A percentile compares a stretch with the other conserved stretches of the same genome.
Evolutionary conservation across 1,140 invertebrate species (phyloP).

Genomic region (Pissodes strobi): DNA sequence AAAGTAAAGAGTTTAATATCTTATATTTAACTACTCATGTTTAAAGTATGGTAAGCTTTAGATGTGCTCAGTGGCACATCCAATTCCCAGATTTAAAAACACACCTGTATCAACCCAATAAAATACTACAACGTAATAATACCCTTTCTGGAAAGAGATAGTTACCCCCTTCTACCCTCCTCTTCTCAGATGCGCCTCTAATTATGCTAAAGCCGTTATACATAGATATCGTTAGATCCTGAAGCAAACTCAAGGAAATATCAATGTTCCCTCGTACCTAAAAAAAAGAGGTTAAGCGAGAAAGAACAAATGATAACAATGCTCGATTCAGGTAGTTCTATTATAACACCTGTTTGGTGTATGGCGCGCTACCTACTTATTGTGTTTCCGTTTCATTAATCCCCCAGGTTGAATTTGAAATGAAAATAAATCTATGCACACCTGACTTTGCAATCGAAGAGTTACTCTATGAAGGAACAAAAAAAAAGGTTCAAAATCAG

Average conservation of each 20-base stretch:
- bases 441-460: slow-evolving; percentile 23
- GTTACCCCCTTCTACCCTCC: no score
- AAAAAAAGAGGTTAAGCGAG: not conserved
- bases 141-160: no score
- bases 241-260: no score
- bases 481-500: slow-evolving; percentile 17
- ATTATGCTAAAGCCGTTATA: not conserved
- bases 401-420: slow-evolving; percentile 19
- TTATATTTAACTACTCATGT: no score
- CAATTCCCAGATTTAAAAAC: no score
- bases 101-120: no score
- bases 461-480: not conserved
- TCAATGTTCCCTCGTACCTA: no score
- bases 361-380: slow-evolving; percentile 26
- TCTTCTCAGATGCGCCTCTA: not conserved
- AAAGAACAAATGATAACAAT: slow-evolving; percentile 15
- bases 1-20: no score
- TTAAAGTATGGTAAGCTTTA: no score
- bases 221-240: no score
- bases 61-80: no score
- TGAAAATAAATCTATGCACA: slow-evolving; percentile 30
- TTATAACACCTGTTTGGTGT: slow-evolving; percentile 33
- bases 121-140: no score
- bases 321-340: slow-evolving; percentile 24
- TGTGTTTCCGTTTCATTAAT: slow-evolving; percentile 29